A percentile compares a stretch with the other conserved stretches of the same genome.
Evolutionary conservation across 1,140 invertebrate species (phyloP).

Genomic region (Adoxophyes honmai): DNA sequence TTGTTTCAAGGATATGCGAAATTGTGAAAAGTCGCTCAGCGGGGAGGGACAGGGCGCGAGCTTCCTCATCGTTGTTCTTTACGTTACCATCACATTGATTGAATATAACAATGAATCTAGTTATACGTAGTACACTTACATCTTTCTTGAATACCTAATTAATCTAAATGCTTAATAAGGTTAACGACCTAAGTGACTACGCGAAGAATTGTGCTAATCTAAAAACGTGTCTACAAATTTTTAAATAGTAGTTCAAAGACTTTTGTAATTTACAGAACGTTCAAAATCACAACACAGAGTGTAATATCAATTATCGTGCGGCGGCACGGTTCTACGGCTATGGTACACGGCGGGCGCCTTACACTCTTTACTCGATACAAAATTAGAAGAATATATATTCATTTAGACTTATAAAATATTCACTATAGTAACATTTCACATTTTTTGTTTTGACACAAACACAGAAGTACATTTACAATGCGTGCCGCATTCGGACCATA

Average conservation of each 20-base stretch:
- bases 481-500: conserved; percentile 31
- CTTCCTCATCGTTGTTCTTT: conserved; percentile 61
- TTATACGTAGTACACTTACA: conserved; percentile 63
- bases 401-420: conserved; percentile 72
- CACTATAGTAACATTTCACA: conserved; percentile 58
- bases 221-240: conserved; percentile 71
- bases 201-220: conserved; percentile 76
- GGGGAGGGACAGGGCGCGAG: conserved; percentile 49
- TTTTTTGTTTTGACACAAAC: conserved; percentile 59
- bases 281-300: conserved; percentile 77
- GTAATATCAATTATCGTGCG: conserved; percentile 74
- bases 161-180: conserved; percentile 68
- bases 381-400: conserved; percentile 76
- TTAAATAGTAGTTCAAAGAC: conserved; percentile 67
- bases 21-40: conserved; percentile 64
- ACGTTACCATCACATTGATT: conserved; percentile 68
- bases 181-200: conserved; percentile 67
- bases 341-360: conserved; percentile 46
- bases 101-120: conserved; percentile 68
- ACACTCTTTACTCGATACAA: conserved; percentile 54
- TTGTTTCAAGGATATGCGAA: conserved; percentile 77
- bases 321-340: conserved; percentile 63
- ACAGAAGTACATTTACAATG: conserved; percentile 57
- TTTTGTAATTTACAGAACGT: conserved; percentile 74
- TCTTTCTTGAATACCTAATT: conserved; percentile 54